These are phyloP conservation scores for Atlantisia rogersi DNA, from an alignment of 2,113 vertebrate genomes.

Conservation along the genomic window DNA sequence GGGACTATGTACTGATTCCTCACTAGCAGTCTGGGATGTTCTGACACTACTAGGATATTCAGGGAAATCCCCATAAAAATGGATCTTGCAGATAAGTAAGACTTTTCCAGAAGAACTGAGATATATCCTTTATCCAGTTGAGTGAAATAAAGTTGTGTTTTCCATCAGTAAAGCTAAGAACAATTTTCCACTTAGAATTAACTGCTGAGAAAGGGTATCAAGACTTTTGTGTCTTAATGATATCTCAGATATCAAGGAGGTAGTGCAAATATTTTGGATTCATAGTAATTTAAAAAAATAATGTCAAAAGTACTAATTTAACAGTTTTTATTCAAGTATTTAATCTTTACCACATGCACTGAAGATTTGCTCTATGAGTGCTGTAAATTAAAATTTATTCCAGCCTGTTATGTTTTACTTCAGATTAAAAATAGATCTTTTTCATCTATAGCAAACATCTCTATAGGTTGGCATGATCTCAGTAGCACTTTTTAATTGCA, in stretches of 20 bases:
- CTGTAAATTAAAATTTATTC: not conserved
- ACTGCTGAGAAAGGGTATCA: not conserved
- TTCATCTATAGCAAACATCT: not conserved
- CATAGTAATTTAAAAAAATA: not conserved
- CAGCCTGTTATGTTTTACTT: not conserved
- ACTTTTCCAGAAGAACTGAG: not conserved
- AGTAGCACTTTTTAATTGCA: not conserved
- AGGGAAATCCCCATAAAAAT: not conserved
- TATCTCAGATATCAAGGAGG: not conserved
- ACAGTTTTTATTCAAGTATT: not conserved
- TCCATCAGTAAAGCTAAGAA: not conserved
- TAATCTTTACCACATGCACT: not conserved
- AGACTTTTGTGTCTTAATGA: not conserved
- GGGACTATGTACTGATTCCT: not conserved
- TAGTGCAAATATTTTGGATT: not conserved
- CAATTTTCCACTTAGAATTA: not conserved
- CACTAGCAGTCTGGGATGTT: not conserved
- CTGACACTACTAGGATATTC: not conserved
- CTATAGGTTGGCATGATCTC: not conserved
- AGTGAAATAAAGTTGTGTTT: not conserved
- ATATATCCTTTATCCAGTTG: not conserved
- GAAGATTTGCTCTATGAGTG: not conserved
- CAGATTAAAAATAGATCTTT: not conserved
- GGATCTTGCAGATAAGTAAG: not conserved
- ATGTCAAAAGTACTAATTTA: not conserved